Base-by-base conservation (phyloP, 2,888 invertebrate genomes). In the Cosmopolites sordidus region DNA sequence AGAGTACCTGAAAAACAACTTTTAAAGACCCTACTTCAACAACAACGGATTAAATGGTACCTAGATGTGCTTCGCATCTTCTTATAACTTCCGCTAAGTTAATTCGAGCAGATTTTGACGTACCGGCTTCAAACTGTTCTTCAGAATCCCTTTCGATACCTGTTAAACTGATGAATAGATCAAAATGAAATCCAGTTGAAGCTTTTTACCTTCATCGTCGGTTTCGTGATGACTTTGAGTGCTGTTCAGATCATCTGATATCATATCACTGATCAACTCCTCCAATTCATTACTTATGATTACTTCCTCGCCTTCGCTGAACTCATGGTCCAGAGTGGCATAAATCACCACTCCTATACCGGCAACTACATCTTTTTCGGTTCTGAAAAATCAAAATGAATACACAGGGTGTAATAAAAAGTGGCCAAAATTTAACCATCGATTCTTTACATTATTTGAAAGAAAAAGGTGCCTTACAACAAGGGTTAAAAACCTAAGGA, bases 321-420 rank as follows among this genome's bases (percentile, higher is more conserved):
- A 81, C 62, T 92, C 90, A 75, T 87, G 92, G 76, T 96, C 95
- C 73, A 96, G 78, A 33, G 95, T 92, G 65, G 85, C 83, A 76
- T 91, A 96, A 63, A 95, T 84, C 63, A 90, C 83, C 65, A 88
- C 78, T 40, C 94, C 96, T 66, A 96, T 75, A 27, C 70, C 73
- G 14, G 65, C 61, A 38, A 73, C 68, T 38, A 73, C 59, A 53
- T 73, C 71, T 48, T 64, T 64, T 59, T 73, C 69, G 43, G 46
- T 40, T 8, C 59, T 58, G 17, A 16, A 49, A 52, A 42, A n/a
- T n/a, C n/a, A n/a, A n/a, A n/a, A n/a, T n/a, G n/a, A n/a, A n/a
- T n/a, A n/a, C n/a, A n/a, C n/a, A n/a, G n/a, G n/a, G n/a, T n/a
- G n/a, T n/a, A n/a, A n/a, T n/a, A n/a, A n/a, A n/a, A n/a, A n/a